Percentiles rank a stretch among this genome's conserved stretches.
These are phyloP conservation scores for Knipowitschia caucasica DNA, from an alignment of 2,797 vertebrate genomes.

Conservation along the genomic window DNA sequence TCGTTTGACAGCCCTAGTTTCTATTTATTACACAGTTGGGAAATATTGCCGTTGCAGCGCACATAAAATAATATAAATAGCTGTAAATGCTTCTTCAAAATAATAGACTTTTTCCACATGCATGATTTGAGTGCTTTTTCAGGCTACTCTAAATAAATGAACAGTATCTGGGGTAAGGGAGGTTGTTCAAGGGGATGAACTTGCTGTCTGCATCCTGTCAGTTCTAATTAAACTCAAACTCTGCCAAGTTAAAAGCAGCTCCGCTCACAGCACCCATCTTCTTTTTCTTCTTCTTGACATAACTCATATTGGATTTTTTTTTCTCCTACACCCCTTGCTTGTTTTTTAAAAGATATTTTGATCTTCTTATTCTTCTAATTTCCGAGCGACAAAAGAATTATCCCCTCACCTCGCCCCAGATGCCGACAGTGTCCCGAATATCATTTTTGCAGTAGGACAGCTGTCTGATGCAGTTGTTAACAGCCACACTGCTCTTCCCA, in stretches of 20 bases:
- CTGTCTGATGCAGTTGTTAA: slow-evolving; percentile 97
- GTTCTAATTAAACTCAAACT: slow-evolving; percentile 47
- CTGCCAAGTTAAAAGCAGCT: slow-evolving; percentile 20
- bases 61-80: too few relatives aligned
- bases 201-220: slow-evolving; percentile 35
- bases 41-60: too few relatives aligned
- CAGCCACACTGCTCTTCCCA: slow-evolving; percentile 94
- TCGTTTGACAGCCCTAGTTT: too few relatives aligned
- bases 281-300: slow-evolving; percentile 23
- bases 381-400: neutral
- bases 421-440: slow-evolving; percentile 95
- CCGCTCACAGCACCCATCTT: slow-evolving; percentile 16
- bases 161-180: slow-evolving; percentile 37
- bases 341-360: neutral
- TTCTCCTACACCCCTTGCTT: neutral
- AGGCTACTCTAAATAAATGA: slow-evolving; percentile 54
- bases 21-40: too few relatives aligned
- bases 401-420: slow-evolving; percentile 93
- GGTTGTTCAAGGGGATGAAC: slow-evolving; percentile 38
- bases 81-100: too few relatives aligned
- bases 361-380: neutral
- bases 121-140: neutral
- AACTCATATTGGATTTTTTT: slow-evolving; percentile 13
- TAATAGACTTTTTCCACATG: too few relatives aligned
- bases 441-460: slow-evolving; percentile 99